Evolutionary conservation across 2,797 vertebrate genomes (phyloP), one percentile per base, ranked within the genome.

Genomic region (Muraenolepis orangiensis): DNA sequence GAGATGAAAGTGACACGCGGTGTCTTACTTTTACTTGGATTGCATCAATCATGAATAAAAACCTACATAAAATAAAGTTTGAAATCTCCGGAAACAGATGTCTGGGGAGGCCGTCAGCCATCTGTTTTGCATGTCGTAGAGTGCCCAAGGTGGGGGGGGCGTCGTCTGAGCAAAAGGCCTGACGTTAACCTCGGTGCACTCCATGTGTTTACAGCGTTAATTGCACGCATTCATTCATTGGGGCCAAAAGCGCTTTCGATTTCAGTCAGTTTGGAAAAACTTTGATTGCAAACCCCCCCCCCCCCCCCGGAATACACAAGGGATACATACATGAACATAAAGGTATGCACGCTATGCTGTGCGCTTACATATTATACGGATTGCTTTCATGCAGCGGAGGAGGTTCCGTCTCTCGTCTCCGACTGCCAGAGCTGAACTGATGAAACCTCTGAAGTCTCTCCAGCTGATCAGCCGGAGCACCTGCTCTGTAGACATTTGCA

Each of bases 71-170:
- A 0, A 0, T n/a, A 74, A 74, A 78, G 69, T 75, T 36, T n/a
- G 34, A 81, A 77, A 70, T 80, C 74, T 64, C 74, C 78, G 72
- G 14, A 78, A 85, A 38, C 85, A 88, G 83, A 89, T 87, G 87
- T 83, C 74, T 80, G 75, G 81, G 81, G 82, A 88, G 84, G 86
- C 85, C 74, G 68, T 69, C 38, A 68, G 68, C 85, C 85, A 88
- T 87, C 88, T 90, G 88, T 80, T 30, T n/a, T 26, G n/a, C n/a
- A 11, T 12, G 12, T 26, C 5, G 23, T 11, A n/a, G 23, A 64
- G 10, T 4, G 57, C 57, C 57, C 11, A 26, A 23, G 57, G 57
- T 1, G 40, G 40, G 2, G 40, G 13, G 42, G 51, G 51, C 6
- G 51, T 7, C 8, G 51, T 64, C 57, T 64, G 57, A 64, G 57